phyloP scores from a whole-genome alignment of 2,113 vertebrate genomes.

The human region GRCh38 chrX:123581501-123582000 shows the following conservation, averaged over 20 bases:
- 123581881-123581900: background rate
- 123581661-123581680: background rate
- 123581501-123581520: background rate
- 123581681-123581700: background rate
- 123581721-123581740: background rate
- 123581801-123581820: background rate
- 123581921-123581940: background rate
- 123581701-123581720: background rate
- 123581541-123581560: background rate
- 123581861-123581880: background rate
- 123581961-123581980: background rate
- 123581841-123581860: background rate
- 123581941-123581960: background rate
- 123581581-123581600: background rate
- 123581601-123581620: background rate
- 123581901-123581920: background rate
- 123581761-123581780: background rate
- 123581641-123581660: background rate
- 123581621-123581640: background rate
- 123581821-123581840: background rate
- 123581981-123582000: background rate
- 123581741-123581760: constrained; percentile 16
- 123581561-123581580: background rate
- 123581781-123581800: background rate
- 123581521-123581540: background rate